Percentiles rank a stretch among this genome's conserved stretches.
These are phyloP conservation scores for Euthynnus affinis DNA, from an alignment of 2,797 vertebrate species.

Conservation along the genomic window DNA sequence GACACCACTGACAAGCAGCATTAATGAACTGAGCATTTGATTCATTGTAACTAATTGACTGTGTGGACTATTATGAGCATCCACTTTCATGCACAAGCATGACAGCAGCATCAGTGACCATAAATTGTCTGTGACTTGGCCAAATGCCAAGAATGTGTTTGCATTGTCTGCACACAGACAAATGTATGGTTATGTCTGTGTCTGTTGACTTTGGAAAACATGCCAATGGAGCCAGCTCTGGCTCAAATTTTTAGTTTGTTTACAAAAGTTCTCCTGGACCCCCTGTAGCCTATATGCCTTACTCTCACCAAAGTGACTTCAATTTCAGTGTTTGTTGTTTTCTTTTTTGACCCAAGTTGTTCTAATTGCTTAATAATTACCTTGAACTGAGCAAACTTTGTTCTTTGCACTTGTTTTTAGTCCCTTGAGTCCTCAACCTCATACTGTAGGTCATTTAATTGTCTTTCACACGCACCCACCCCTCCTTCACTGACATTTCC, in stretches of 20 bases:
- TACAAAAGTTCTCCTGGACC: conserved; percentile 10
- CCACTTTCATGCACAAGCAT: conserved; percentile 49
- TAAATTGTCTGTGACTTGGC: conserved; percentile 52
- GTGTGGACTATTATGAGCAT: conserved; percentile 36
- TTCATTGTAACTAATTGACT: conserved; percentile 65
- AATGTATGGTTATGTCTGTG: conserved; percentile 30
- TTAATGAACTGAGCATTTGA: conserved; percentile 64
- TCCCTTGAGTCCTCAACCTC: conserved; percentile 65
- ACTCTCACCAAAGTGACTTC: conserved; percentile 1
- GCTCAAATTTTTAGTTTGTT: conserved; percentile 51
- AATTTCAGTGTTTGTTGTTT: conserved; percentile 26
- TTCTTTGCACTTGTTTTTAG: conserved; percentile 20
- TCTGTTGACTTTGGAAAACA: conserved; percentile 43
- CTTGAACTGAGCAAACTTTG: conserved; percentile 38
- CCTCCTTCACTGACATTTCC: conserved; percentile 65
- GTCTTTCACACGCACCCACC: conserved; percentile 58
- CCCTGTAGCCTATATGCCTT: neutral
- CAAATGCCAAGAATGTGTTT: conserved; percentile 47
- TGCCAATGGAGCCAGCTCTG: conserved; percentile 4
- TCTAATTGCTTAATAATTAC: conserved; percentile 58
- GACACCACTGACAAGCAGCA: conserved; percentile 62
- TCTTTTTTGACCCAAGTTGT: conserved; percentile 15
- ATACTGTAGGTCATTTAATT: conserved; percentile 73
- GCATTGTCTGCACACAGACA: conserved; percentile 39
- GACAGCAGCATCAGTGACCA: conserved; percentile 36